Evolutionary conservation across 2,113 vertebrate genomes (phyloP).

Genomic region (Ochotona princeps): DNA sequence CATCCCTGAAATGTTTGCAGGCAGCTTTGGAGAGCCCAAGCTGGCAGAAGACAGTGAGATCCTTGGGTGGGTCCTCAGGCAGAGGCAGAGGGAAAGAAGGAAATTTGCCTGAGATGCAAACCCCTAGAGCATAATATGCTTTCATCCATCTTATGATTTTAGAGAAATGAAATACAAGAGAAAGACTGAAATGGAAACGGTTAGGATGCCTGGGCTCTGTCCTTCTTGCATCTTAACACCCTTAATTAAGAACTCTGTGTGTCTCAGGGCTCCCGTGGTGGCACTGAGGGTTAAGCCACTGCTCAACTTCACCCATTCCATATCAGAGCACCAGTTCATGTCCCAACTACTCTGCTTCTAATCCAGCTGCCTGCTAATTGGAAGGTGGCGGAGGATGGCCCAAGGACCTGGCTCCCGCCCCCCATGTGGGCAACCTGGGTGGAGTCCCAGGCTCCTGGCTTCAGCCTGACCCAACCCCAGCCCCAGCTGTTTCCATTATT

Average conservation of each 20-base stretch:
- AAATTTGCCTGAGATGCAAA: accelerated
- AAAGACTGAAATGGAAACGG: neutral
- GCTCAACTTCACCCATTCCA: too few relatives aligned
- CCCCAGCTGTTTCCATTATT: too few relatives aligned
- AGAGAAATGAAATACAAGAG: neutral
- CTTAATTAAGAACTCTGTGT: neutral
- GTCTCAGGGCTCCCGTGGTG: neutral
- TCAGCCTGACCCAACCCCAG: too few relatives aligned
- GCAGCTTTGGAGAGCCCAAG: neutral
- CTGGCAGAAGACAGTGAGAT: neutral
- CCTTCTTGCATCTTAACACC: neutral
- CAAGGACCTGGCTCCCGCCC: too few relatives aligned
- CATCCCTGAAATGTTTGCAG: neutral
- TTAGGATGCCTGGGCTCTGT: neutral
- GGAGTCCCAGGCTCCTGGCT: too few relatives aligned
- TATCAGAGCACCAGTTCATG: too few relatives aligned
- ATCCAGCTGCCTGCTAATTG: too few relatives aligned
- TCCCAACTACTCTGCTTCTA: too few relatives aligned
- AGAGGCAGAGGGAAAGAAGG: neutral
- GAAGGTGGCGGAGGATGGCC: too few relatives aligned
- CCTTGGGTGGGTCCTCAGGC: neutral
- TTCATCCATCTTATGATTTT: neutral
- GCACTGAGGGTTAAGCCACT: too few relatives aligned
- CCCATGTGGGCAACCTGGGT: too few relatives aligned
- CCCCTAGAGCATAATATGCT: neutral